A percentile compares a stretch with the other conserved stretches of the same genome.
Evolutionary conservation across 2,113 vertebrate genomes (phyloP).

Genomic region (Pycnonotus jocosus): DNA sequence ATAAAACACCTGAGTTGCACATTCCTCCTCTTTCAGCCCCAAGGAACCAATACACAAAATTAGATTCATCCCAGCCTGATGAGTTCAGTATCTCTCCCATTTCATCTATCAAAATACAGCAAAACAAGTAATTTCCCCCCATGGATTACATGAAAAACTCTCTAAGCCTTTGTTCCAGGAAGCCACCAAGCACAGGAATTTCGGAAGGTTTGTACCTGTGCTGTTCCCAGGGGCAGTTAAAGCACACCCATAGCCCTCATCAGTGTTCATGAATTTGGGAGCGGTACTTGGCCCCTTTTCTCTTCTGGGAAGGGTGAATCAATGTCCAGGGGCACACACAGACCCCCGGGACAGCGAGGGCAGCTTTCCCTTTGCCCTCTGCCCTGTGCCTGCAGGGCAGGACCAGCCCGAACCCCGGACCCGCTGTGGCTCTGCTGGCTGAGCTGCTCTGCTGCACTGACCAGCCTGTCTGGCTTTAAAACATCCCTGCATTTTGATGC

Average conservation of each 20-base stretch:
- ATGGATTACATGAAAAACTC: no score
- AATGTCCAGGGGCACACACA: fast-evolving
- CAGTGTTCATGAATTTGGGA: background rate
- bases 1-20: background rate
- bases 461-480: background rate
- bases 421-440: background rate
- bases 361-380: fast-evolving
- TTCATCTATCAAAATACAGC: background rate
- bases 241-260: fast-evolving
- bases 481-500: background rate
- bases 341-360: fast-evolving
- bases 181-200: background rate
- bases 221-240: background rate
- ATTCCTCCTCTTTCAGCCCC: background rate
- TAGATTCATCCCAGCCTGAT: background rate
- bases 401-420: fast-evolving
- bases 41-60: background rate
- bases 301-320: background rate
- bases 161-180: background rate
- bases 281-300: no score
- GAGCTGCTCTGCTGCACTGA: background rate
- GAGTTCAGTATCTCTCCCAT: background rate
- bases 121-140: background rate
- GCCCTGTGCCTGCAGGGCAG: background rate
- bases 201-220: background rate